Percentiles rank a stretch among this genome's conserved stretches.
Evolutionary conservation across 1,140 invertebrate genomes (phyloP).

Genomic region (Drosophila oshimai): DNA sequence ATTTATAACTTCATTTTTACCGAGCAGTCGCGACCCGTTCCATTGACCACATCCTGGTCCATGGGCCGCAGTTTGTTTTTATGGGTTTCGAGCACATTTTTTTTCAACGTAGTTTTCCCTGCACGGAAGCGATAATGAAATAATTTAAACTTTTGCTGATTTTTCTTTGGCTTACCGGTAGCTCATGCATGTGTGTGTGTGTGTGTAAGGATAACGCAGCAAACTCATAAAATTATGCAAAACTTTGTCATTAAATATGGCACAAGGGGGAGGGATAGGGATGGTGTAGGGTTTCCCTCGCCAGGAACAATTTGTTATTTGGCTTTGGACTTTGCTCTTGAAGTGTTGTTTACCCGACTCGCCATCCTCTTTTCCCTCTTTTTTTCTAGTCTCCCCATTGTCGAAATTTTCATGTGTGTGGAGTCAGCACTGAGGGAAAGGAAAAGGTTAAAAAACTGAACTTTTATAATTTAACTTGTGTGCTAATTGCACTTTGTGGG

Average conservation of each 20-base stretch:
- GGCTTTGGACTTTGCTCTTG: conserved; percentile 70
- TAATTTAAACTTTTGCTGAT: conserved; percentile 73
- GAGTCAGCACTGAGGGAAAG: conserved; percentile 20
- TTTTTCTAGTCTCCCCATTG: neutral
- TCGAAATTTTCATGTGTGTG: conserved; percentile 1
- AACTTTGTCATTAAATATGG: conserved; percentile 78
- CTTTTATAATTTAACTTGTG: conserved; percentile 74
- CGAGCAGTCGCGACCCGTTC: conserved; percentile 29
- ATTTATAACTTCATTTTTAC: conserved; percentile 77
- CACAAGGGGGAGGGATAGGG: conserved; percentile 1
- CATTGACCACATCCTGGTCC: conserved; percentile 4
- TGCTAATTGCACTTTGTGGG: conserved; percentile 73
- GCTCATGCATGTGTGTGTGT: neutral
- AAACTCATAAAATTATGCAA: conserved; percentile 79
- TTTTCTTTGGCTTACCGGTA: conserved; percentile 52
- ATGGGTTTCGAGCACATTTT: conserved; percentile 33
- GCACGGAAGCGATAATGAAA: conserved; percentile 75
- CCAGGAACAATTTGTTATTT: conserved; percentile 68
- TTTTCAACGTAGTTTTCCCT: conserved; percentile 38
- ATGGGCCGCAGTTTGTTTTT: conserved; percentile 28
- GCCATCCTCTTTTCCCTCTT: neutral
- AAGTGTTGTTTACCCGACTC: conserved; percentile 60
- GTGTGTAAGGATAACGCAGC: conserved; percentile 45
- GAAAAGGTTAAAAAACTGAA: conserved; percentile 55
- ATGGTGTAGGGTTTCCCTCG: conserved; percentile 1